These are phyloP conservation scores for Prionailurus viverrinus DNA, from an alignment of 2,113 vertebrate genomes.

Conservation along the genomic window DNA sequence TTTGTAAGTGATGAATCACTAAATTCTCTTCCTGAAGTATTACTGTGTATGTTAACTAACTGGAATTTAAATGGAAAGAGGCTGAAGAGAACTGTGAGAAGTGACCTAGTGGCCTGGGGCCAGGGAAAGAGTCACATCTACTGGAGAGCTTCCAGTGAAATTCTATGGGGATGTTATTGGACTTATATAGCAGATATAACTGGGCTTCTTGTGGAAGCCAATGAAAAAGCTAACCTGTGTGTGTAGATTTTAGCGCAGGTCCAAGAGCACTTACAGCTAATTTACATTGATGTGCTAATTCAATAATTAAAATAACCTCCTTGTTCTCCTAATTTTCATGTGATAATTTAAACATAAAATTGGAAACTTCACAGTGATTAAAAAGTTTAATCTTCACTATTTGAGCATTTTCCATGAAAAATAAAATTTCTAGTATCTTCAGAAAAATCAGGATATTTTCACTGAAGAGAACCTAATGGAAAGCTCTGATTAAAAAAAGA, in stretches of 20 bases:
- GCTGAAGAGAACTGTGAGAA: background rate
- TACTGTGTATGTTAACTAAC: background rate
- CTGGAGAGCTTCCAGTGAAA: background rate
- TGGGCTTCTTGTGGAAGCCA: background rate
- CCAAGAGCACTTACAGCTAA: background rate
- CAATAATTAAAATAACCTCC: background rate
- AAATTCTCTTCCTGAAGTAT: background rate
- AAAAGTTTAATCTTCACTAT: background rate
- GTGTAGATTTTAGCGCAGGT: background rate
- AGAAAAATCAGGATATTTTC: background rate
- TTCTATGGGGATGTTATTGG: background rate
- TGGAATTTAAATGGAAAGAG: background rate
- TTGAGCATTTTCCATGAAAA: background rate
- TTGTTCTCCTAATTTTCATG: background rate
- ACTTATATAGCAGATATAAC: background rate
- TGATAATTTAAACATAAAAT: slow-evolving; percentile 23
- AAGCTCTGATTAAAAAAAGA: background rate
- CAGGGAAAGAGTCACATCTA: background rate
- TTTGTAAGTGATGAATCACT: background rate
- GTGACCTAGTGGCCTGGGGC: background rate
- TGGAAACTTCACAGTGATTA: background rate
- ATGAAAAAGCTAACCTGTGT: background rate
- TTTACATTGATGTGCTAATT: background rate
- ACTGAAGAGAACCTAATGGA: background rate
- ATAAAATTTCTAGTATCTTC: background rate